phyloP scores from a whole-genome alignment of 2,888 invertebrate genomes.

The Leucoma salicis region DNA sequence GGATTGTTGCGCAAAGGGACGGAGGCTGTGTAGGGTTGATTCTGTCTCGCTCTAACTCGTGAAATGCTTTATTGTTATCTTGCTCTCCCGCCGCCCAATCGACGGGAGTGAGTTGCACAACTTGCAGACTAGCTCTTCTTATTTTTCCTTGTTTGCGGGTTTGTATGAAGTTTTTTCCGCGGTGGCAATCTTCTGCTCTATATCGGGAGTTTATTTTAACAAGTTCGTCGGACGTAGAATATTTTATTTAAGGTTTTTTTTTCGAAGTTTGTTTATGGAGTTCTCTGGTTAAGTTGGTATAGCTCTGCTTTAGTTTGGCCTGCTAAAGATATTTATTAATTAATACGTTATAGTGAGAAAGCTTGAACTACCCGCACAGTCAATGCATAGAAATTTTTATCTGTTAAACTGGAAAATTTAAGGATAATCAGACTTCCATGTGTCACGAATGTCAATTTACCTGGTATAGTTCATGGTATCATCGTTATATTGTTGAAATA shows the following conservation, averaged over 20 bases:
- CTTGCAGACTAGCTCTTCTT: constrained; percentile 51
- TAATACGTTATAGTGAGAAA: no score
- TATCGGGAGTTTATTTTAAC: constrained; percentile 33
- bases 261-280: constrained; percentile 5
- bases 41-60: constrained; percentile 44
- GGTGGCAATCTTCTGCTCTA: constrained; percentile 30
- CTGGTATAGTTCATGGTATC: no score
- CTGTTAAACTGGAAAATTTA: no score
- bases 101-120: constrained; percentile 49
- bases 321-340: no score
- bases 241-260: constrained; percentile 19
- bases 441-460: no score
- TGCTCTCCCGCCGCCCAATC: constrained; percentile 59
- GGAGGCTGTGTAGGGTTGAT: constrained; percentile 52
- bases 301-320: no score
- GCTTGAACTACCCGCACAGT: no score
- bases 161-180: constrained; percentile 47
- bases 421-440: no score
- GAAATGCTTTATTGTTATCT: constrained; percentile 33
- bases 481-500: no score
- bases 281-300: no score
- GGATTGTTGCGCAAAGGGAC: constrained; percentile 78
- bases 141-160: constrained; percentile 68
- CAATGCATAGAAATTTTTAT: no score
- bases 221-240: constrained; percentile 16